Conservation (phyloP, 2,113 vertebrate species). For the Lipophrys pholis region DNA sequence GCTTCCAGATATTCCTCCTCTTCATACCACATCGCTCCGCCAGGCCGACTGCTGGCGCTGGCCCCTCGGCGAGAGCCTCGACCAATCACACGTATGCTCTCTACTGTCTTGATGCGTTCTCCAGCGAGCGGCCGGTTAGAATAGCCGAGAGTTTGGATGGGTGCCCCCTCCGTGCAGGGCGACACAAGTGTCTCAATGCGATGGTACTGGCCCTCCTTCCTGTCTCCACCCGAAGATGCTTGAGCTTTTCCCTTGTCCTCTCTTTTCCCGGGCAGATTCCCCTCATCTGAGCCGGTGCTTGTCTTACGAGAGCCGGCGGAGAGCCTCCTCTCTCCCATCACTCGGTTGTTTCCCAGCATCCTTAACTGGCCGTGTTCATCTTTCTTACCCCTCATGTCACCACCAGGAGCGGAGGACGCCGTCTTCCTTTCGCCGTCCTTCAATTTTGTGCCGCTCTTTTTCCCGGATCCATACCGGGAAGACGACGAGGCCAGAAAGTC, state of each 20-base stretch:
- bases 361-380: slow-evolving; percentile 59
- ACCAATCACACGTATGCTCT: slow-evolving; percentile 91
- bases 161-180: slow-evolving; percentile 90
- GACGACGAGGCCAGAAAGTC: slow-evolving; percentile 65
- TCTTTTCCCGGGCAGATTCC: slow-evolving; percentile 51
- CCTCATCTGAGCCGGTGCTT: slow-evolving; percentile 69
- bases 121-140: slow-evolving; percentile 86
- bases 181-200: slow-evolving; percentile 95
- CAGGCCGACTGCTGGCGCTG: slow-evolving; percentile 65
- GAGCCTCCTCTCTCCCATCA: slow-evolving; percentile 60
- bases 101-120: slow-evolving; percentile 96
- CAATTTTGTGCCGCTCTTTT: slow-evolving; percentile 60
- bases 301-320: slow-evolving; percentile 68
- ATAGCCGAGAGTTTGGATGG: slow-evolving; percentile 91
- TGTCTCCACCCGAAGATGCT: slow-evolving; percentile 32
- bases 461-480: slow-evolving; percentile 63
- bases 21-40: slow-evolving; percentile 80
- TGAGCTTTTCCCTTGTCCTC: slow-evolving; percentile 62
- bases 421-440: slow-evolving; percentile 82
- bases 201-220: slow-evolving; percentile 87
- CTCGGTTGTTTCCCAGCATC: slow-evolving; percentile 53
- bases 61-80: slow-evolving; percentile 87
- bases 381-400: slow-evolving; percentile 82
- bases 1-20: slow-evolving; percentile 83
- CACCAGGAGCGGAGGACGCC: slow-evolving; percentile 74